Base-by-base conservation (phyloP, 2,797 vertebrate genomes). In the Pangasius larnaudii region DNA sequence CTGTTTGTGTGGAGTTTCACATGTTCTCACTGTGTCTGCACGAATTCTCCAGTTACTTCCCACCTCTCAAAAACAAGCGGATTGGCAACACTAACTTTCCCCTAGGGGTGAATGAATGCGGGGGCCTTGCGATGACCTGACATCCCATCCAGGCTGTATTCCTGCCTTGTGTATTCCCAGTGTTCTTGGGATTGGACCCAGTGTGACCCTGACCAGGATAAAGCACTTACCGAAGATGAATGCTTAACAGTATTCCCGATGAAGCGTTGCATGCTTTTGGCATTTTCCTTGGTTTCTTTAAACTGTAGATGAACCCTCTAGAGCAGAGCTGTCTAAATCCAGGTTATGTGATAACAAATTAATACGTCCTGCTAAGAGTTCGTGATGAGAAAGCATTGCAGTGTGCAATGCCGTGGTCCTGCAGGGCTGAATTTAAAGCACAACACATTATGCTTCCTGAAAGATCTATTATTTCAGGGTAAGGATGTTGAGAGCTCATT, bases 311-410 rank as follows among this genome's bases (percentile, higher is more conserved):
- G 24, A 61, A 61, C 58, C 24, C 79, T 19, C 42, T 6, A 13
- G 81, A 51, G 61, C 81, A 67, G 27, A 84, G 79, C 5, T 81
- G 58, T 46, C 39, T 63, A 84, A 53, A 69, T 84, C 46, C 65
- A 53, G 82, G 63, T 69, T 69, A 84, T 24, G 46, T 19, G 59
- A 36, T 36, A 84, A 84, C 69, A 24, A 53, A 84, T 69, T 14
- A 39, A 46, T 61, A 61, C 6, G 4, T 46, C 24, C 46, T 82
- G 18, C 53, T 58, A 81, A 36, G 14, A 42, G 13, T 27, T 19
- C 9, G 46, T 77, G 74, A 77, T 77, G 9, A n/a, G 27, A 53
- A 53, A 2, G 11, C 61, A 19, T 51, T 33, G 61, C 82, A 14
- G 13, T 36, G 13, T 53, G 14, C 56, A 3, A 16, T n/a, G 58